Evolutionary conservation across 2,888 invertebrate genomes (phyloP).

Genomic region (Polymixis flavicincta): DNA sequence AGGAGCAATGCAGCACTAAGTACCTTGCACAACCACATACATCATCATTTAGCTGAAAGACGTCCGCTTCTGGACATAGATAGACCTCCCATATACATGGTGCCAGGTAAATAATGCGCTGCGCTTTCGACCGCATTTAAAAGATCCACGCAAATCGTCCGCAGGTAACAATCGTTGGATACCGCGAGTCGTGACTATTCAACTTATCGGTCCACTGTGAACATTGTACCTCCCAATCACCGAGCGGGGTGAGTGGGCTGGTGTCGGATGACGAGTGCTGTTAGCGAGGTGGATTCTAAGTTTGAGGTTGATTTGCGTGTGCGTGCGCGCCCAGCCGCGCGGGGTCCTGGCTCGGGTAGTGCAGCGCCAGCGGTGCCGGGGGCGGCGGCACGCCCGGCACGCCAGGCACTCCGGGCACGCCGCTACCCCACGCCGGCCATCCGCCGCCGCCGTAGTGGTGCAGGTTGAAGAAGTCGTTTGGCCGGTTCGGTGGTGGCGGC

Average conservation of each 20-base stretch:
- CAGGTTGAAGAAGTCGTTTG: conserved; percentile 92
- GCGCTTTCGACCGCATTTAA: not conserved
- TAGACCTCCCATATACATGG: not conserved
- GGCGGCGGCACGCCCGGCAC: conserved; percentile 75
- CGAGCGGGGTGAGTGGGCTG: not conserved
- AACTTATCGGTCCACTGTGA: conserved; percentile 6
- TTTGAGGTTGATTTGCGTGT: conserved; percentile 83
- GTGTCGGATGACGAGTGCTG: not conserved
- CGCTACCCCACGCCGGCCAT: conserved; percentile 74
- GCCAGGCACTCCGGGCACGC: conserved; percentile 68
- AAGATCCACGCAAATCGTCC: not conserved
- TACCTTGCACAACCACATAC: not conserved
- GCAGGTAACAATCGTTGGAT: conserved; percentile 4
- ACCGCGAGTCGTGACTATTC: conserved; percentile 4
- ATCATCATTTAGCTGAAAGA: too few relatives aligned
- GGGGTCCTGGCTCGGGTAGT: conserved; percentile 99
- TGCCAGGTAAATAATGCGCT: not conserved
- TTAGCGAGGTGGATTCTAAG: conserved; percentile 66
- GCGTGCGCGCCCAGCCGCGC: conserved; percentile 95
- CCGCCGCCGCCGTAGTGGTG: conserved; percentile 84
- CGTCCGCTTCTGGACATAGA: too few relatives aligned
- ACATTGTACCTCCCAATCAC: conserved; percentile 5
- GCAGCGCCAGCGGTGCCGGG: conserved; percentile 92
- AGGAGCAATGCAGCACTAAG: conserved; percentile 5
- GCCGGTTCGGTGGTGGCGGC: conserved; percentile 88